Evolutionary conservation across 2,113 vertebrate species (phyloP).

Genomic region (Polypterus bichir): DNA sequence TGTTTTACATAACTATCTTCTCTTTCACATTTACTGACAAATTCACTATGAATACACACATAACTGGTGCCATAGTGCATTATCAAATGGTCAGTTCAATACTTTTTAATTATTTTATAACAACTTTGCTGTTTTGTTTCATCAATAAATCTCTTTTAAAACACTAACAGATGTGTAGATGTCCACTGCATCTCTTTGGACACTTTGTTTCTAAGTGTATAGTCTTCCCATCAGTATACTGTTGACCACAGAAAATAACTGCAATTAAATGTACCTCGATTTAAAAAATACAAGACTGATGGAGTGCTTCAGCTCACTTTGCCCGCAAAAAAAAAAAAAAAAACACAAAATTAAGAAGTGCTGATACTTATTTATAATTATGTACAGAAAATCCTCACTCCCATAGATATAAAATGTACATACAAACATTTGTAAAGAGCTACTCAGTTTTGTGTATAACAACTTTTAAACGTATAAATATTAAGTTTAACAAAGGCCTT

Average conservation of each 20-base stretch:
- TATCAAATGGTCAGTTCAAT: too few species aligned
- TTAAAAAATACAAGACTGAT: conserved; percentile 4
- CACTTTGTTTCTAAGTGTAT: not conserved
- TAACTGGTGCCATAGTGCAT: too few species aligned
- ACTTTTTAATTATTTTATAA: too few species aligned
- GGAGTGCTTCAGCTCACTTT: conserved; percentile 11
- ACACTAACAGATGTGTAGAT: conserved; percentile 24
- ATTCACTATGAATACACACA: too few species aligned
- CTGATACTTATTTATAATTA: conserved; percentile 6
- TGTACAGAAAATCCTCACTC: conserved; percentile 25
- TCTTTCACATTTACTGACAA: conserved; percentile 27
- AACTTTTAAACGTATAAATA: not conserved
- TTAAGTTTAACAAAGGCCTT: conserved; percentile 19
- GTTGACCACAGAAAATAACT: conserved; percentile 5
- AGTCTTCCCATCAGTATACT: not conserved
- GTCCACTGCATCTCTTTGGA: not conserved
- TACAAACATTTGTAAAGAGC: conserved; percentile 8
- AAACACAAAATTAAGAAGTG: conserved; percentile 10
- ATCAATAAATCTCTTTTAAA: conserved; percentile 1
- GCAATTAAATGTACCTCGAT: not conserved
- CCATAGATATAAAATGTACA: conserved; percentile 39
- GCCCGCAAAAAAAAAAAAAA: conserved; percentile 26
- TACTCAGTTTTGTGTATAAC: conserved; percentile 10
- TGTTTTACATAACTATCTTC: conserved; percentile 13
- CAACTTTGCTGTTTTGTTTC: too few species aligned